A percentile compares a stretch with the other conserved stretches of the same genome.
These are phyloP conservation scores for Delphinus delphis DNA, from an alignment of 2,113 vertebrate genomes.

Conservation along the genomic window DNA sequence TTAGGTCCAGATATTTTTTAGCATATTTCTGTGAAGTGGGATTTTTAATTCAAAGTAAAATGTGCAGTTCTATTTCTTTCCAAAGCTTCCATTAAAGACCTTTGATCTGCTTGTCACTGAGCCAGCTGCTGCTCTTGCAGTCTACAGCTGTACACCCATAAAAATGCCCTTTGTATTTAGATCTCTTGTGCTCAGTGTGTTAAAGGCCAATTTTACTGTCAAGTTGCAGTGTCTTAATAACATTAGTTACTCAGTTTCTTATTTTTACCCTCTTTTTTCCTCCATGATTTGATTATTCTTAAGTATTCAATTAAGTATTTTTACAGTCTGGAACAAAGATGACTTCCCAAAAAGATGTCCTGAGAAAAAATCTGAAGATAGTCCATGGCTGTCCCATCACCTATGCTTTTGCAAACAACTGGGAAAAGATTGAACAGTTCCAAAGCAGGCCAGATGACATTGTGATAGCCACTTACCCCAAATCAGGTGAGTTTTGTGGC, in stretches of 20 bases:
- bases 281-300: background rate
- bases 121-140: background rate
- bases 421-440: conserved; percentile 77
- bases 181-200: background rate
- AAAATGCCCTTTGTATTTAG: conserved; percentile 10
- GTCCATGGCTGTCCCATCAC: conserved; percentile 75
- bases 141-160: background rate
- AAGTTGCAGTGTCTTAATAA: background rate
- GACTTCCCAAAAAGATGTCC: background rate
- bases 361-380: conserved; percentile 63
- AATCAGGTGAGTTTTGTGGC: conserved; percentile 79
- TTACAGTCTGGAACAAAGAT: conserved; percentile 55
- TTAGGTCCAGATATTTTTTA: background rate
- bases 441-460: conserved; percentile 81
- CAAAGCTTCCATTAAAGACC: background rate
- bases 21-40: background rate
- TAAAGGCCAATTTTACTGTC: background rate
- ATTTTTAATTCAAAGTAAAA: conserved; percentile 17
- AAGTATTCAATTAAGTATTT: background rate
- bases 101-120: conserved; percentile 37
- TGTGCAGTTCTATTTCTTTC: background rate
- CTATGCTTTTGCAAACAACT: conserved; percentile 67
- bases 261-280: background rate
- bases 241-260: background rate
- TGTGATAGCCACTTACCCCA: conserved; percentile 81